Conservation (phyloP, 2,797 vertebrate genomes). For the Enteromius anoplus region DNA sequence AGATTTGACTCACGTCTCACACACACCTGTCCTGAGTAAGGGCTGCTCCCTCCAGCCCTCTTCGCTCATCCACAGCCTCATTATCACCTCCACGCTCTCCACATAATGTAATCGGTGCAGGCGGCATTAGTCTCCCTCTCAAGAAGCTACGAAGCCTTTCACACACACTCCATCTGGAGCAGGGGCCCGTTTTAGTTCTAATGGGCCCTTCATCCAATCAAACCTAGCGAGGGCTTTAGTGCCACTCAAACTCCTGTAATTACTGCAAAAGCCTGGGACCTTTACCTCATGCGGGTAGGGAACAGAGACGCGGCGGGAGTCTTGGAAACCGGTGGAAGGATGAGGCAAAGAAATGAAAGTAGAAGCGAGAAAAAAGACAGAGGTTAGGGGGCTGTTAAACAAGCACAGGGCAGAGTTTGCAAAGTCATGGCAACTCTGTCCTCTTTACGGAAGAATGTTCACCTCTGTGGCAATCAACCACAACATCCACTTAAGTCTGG, state of each 20-base stretch:
- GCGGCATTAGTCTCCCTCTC: conserved; percentile 61
- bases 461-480: conserved; percentile 46
- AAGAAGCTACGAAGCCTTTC: conserved; percentile 63
- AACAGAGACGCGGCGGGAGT: conserved; percentile 18
- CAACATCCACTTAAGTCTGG: conserved; percentile 46
- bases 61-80: conserved; percentile 59
- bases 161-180: conserved; percentile 67
- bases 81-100: conserved; percentile 60
- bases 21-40: conserved; percentile 11
- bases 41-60: conserved; percentile 32
- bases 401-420: conserved; percentile 59
- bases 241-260: conserved; percentile 70
- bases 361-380: conserved; percentile 9
- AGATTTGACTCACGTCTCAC: conserved; percentile 66
- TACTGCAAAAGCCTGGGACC: conserved; percentile 68
- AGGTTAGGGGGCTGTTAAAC: conserved; percentile 62
- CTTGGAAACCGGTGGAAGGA: conserved; percentile 47
- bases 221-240: conserved; percentile 56
- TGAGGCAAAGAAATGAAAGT: conserved; percentile 34
- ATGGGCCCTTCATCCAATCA: conserved; percentile 72
- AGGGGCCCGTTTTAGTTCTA: conserved; percentile 73
- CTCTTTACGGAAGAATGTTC: conserved; percentile 69
- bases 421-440: conserved; percentile 72
- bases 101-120: conserved; percentile 49
- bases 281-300: conserved; percentile 36